phyloP scores from a whole-genome alignment of 2,888 invertebrate species.

The Tinea pellionella region DNA sequence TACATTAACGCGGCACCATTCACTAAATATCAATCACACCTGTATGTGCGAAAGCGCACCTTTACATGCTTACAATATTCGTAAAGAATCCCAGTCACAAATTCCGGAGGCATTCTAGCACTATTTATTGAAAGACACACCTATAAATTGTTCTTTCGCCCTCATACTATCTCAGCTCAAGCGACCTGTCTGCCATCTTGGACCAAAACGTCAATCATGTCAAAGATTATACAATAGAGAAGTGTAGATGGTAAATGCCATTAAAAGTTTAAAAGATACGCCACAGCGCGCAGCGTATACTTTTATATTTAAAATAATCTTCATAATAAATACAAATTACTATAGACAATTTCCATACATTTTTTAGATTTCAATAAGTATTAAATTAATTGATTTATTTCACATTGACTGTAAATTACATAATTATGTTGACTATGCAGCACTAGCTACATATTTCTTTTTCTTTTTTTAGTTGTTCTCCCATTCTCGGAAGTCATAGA shows the following conservation, averaged over 20 bases:
- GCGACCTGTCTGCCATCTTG: conserved; percentile 83
- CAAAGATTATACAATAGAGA: conserved; percentile 31
- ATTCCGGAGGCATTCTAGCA: conserved; percentile 72
- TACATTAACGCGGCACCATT: conserved; percentile 62
- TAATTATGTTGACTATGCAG: too few species aligned
- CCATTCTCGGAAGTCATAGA: too few species aligned
- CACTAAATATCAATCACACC: conserved; percentile 54
- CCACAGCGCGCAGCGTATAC: too few species aligned
- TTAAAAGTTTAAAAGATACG: neutral
- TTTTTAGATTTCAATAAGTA: too few species aligned
- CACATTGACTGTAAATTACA: too few species aligned
- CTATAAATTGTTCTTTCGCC: conserved; percentile 78
- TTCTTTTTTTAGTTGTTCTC: too few species aligned
- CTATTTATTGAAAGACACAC: conserved; percentile 77
- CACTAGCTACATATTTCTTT: too few species aligned
- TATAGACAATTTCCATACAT: too few species aligned
- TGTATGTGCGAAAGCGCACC: conserved; percentile 60
- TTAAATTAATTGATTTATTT: too few species aligned
- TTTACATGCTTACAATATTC: conserved; percentile 69
- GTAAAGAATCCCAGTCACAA: conserved; percentile 64
- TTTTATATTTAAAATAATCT: too few species aligned
- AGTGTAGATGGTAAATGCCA: neutral
- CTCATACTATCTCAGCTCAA: conserved; percentile 75
- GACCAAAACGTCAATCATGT: conserved; percentile 73
- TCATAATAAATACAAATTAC: too few species aligned